Base-by-base conservation (phyloP, 2,888 invertebrate species). In the Drosophila bunnanda region DNA sequence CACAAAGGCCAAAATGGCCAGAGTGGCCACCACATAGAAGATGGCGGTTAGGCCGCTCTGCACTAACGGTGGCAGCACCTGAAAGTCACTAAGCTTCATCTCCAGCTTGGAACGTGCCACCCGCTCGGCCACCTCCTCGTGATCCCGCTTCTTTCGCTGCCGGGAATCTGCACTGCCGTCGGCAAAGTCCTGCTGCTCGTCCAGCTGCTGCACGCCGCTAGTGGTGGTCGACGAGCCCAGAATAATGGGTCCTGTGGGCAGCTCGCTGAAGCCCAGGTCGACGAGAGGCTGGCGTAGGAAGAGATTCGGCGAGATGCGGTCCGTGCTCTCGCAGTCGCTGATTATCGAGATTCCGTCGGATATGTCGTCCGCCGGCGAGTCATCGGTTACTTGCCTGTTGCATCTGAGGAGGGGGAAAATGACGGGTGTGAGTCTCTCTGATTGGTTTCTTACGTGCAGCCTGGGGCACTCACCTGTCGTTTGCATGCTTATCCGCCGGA, bases 321-420 rank as follows among this genome's bases (percentile, higher is more conserved):
- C 92, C n/a, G 86, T 85, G 76, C 91, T 91, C 55, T 92, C 92
- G 71, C 89, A 90, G 61, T 92, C 92, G 73, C 92, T 92, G n/a
- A 92, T 92, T 30, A 92, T 90, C 12, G 92, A 92, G 44, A 92
- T 92, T 43, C 91, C 92, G 81, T 92, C 92, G 10, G 92, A 92
- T n/a, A 91, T 74, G 58, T 92, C 92, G 55, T 92, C 92, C 12
- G 68, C 61, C 53, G 74, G 83, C 30, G 62, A 46, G 57, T 82
- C 78, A 3, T 76, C 80, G 22, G 43, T 53, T 32, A 52, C 44
- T 53, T 58, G 64, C 65, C 55, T 74, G 38, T 50, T 75, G 75
- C 74, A 61, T 53, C 86, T 82, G 43, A 15, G 2, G 2, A 12
- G 2, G 12, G 28, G 4, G 8, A 8, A 3, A 7, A 4, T 4